Evolutionary conservation across 2,113 vertebrate genomes (phyloP).

Genomic region (Prionailurus viverrinus): DNA sequence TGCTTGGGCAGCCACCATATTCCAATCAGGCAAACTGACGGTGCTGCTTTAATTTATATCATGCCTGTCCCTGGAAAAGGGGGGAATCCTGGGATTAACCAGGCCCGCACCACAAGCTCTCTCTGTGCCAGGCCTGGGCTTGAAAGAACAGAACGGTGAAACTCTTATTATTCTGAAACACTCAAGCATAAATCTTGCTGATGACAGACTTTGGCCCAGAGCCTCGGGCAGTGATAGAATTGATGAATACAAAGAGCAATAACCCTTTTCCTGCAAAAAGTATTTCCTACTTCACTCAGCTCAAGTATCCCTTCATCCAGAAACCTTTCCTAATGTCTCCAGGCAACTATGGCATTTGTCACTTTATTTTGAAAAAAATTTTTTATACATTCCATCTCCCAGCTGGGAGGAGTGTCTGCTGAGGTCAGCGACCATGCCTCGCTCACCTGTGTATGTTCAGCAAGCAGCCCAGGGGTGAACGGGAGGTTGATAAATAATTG

Average conservation of each 20-base stretch:
- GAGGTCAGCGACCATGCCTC: not conserved
- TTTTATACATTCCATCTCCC: not conserved
- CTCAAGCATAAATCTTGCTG: constrained; percentile 56
- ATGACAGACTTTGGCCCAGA: constrained; percentile 9
- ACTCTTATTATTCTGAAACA: constrained; percentile 11
- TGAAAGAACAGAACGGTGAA: not conserved
- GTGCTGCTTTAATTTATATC: not conserved
- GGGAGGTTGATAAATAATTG: not conserved
- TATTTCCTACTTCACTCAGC: not conserved
- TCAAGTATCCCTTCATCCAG: not conserved
- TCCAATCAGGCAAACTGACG: not conserved
- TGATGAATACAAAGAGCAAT: not conserved
- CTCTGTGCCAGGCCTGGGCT: not conserved
- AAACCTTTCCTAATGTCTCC: not conserved
- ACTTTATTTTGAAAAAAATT: not conserved
- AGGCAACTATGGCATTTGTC: not conserved
- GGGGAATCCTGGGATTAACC: not conserved
- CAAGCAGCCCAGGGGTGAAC: accelerated
- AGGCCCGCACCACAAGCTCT: not conserved
- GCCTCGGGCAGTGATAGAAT: not conserved
- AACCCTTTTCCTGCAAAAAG: not conserved
- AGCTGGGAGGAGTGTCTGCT: not conserved
- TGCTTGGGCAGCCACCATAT: not conserved
- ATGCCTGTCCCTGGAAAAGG: not conserved
- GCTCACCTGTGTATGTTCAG: not conserved